These are phyloP conservation scores for Aotus griseimembra DNA, from an alignment of 2,797 vertebrate species.

Conservation along the genomic window DNA sequence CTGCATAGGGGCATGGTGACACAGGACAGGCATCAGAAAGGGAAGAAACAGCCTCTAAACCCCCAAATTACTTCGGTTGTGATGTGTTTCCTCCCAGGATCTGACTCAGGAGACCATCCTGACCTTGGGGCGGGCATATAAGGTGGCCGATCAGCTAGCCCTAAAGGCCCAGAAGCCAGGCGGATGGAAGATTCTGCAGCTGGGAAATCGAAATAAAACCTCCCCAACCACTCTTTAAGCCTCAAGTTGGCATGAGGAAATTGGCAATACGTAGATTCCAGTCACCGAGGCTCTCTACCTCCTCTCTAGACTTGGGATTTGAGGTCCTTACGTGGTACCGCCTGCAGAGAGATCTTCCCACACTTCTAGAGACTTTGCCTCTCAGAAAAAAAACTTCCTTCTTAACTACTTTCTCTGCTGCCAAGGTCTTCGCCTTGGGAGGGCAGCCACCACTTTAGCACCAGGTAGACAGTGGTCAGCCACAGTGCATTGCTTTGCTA, in stretches of 20 bases:
- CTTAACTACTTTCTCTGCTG: neutral
- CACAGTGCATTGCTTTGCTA: neutral
- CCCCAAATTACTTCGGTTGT: neutral
- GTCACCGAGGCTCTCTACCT: neutral
- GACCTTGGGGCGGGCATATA: slow-evolving; percentile 94
- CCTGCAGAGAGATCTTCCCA: neutral
- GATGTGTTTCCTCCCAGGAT: slow-evolving; percentile 85
- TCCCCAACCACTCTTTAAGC: slow-evolving; percentile 92
- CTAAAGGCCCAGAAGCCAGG: slow-evolving; percentile 93
- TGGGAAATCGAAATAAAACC: slow-evolving; percentile 90
- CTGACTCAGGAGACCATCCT: slow-evolving; percentile 96
- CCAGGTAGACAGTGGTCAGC: neutral
- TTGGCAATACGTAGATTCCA: slow-evolving; percentile 86
- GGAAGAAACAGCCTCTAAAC: neutral
- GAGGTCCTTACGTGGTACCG: neutral
- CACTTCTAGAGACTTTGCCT: neutral
- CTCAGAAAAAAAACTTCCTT: neutral
- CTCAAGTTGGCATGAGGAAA: slow-evolving; percentile 90
- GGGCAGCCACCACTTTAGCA: neutral
- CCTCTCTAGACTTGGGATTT: neutral
- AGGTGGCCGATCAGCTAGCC: slow-evolving; percentile 95
- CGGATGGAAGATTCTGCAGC: slow-evolving; percentile 84
- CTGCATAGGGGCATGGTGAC: neutral
- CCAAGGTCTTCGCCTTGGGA: neutral
- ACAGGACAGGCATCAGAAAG: neutral